Evolutionary conservation across 2,113 vertebrate genomes (phyloP).

Genomic region (Prionailurus bengalensis): DNA sequence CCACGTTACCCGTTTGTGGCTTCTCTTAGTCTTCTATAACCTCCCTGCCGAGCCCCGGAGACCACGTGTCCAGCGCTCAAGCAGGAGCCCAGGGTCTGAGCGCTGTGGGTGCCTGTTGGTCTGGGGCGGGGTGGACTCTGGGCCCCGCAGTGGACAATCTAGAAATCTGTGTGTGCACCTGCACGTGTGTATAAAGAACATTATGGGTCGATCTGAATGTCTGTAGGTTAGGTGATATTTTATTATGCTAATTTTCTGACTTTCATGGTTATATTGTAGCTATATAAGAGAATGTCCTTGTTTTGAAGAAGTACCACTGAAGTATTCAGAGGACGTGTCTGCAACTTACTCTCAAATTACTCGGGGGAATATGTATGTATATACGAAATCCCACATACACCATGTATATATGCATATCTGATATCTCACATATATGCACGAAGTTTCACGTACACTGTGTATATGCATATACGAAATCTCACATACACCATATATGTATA

Average conservation of each 20-base stretch:
- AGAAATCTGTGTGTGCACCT: no score
- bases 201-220: rapidly evolving
- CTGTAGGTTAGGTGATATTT: no score
- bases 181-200: no score
- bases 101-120: rapidly evolving
- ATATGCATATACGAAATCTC: background rate
- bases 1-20: no score
- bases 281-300: rapidly evolving
- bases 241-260: no score
- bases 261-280: no score
- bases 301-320: background rate
- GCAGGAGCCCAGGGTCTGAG: no score
- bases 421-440: no score
- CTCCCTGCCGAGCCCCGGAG: background rate
- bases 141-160: rapidly evolving
- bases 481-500: background rate
- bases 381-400: background rate
- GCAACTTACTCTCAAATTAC: no score
- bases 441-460: no score
- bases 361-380: background rate
- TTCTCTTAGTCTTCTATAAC: rapidly evolving
- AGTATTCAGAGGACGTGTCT: background rate
- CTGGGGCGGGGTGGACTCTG: rapidly evolving
- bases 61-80: rapidly evolving
- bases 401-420: no score